Evolutionary conservation across 2,113 vertebrate genomes (phyloP), one percentile per base, ranked within the genome.

Genomic region (Salvator merianae): DNA sequence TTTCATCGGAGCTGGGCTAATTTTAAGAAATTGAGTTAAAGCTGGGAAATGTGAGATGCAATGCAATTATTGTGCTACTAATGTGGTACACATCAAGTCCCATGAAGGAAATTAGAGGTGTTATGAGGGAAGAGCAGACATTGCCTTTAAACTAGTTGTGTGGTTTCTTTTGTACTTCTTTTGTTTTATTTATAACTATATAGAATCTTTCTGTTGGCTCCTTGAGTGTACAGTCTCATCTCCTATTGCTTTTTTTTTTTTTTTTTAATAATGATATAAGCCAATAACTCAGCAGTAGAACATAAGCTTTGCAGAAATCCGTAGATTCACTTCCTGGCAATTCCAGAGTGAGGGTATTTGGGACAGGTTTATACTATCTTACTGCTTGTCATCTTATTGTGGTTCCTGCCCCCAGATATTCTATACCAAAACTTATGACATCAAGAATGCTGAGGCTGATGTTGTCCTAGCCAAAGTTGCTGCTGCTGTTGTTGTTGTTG

Each of bases 1-100:
- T 75, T 88, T 68, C 55, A 75, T 81, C 63, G 1, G 74, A 91
- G 74, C 18, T 63, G 81, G 70, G 63, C 78, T 90, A 74, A 73
- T 81, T 83, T 59, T 59, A 26, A 81, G 34, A 84, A 87, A 87
- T 75, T 85, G 62, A 87, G 36, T 82, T 84, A 91, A 53, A 82
- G 28, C 13, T 89, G 66, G 13, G 62, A 2, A 85, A 68, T 81
- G 26, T 70, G 40, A 72, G 79, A 43, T 59, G 0, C 88, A 89
- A 94, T 83, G 47, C 72, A 88, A 91, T 92, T 88, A 91, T 40
- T 83, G 74, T 74, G 72, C 83, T 84, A 85, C 12, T 91, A 88
- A 91, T 84, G 62, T 68, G 66, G 79, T 82, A 88, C 84, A 83
- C 2, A 43, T 86, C 86, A 88, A 82, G 16, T 55, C 40, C n/a